A percentile compares a stretch with the other conserved stretches of the same genome.
These are phyloP conservation scores for Arbacia lixula DNA, from an alignment of 53 echinoderm and acorn worm genomes.

Conservation along the genomic window DNA sequence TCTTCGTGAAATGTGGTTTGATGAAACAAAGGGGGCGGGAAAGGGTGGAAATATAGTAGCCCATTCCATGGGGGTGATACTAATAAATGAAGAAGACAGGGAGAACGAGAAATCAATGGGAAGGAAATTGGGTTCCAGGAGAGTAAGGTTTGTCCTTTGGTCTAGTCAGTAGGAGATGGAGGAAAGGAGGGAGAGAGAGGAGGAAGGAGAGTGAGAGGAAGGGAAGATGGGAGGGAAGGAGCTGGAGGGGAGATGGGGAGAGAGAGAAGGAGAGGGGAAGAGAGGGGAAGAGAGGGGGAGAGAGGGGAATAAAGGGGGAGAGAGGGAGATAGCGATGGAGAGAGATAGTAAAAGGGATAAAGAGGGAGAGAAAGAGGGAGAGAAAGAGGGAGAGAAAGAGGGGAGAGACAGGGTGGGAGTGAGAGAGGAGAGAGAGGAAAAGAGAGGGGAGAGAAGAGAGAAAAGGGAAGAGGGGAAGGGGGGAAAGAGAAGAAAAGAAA, in stretches of 20 bases:
- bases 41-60: too few species aligned
- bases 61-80: too few species aligned
- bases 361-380: background rate
- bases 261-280: background rate
- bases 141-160: too few species aligned
- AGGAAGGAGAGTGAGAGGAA: background rate
- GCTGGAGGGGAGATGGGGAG: background rate
- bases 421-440: background rate
- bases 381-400: background rate
- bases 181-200: background rate
- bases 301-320: background rate
- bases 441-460: background rate
- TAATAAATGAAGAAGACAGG: background rate
- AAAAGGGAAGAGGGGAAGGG: background rate
- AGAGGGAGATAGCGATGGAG: background rate
- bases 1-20: too few species aligned
- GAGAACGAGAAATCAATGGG: conserved; percentile 35
- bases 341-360: background rate
- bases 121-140: conserved; percentile 46
- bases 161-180: background rate
- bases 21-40: too few species aligned
- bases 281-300: background rate
- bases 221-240: too few species aligned
- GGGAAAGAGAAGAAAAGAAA: background rate
- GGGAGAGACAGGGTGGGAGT: background rate